These are phyloP conservation scores for Semaprochilodus insignis DNA, from an alignment of 2,797 vertebrate genomes.

Conservation along the genomic window DNA sequence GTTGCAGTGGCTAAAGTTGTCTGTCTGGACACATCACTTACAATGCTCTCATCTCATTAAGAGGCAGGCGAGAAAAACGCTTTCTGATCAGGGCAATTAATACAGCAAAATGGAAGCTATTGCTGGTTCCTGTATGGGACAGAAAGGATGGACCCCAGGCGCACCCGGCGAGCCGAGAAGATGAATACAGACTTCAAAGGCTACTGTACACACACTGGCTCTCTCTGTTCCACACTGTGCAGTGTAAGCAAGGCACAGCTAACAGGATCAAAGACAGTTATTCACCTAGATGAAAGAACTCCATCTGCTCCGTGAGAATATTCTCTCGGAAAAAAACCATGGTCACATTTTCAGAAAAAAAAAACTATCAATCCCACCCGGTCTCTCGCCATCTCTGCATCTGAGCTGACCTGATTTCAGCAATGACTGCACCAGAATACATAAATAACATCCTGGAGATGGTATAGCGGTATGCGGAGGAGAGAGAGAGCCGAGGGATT, in stretches of 20 bases:
- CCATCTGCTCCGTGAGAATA: constrained; percentile 20
- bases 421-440: constrained; percentile 9
- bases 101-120: constrained; percentile 27
- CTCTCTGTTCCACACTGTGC: constrained; percentile 18
- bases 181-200: constrained; percentile 51
- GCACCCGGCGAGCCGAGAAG: constrained; percentile 10
- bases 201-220: neutral
- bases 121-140: neutral
- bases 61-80: neutral
- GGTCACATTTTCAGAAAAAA: constrained; percentile 16
- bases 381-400: constrained; percentile 8
- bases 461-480: neutral
- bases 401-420: constrained; percentile 25
- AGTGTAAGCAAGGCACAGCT: constrained; percentile 6
- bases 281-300: constrained; percentile 31
- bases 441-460: constrained; percentile 24
- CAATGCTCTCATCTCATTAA: constrained; percentile 5
- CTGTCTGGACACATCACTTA: constrained; percentile 6
- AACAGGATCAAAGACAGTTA: constrained; percentile 40
- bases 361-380: neutral
- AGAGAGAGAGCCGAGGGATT: neutral
- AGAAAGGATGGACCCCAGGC: constrained; percentile 16
- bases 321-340: neutral
- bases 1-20: too few species aligned
- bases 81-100: constrained; percentile 31